These are phyloP conservation scores for Hypotaenidia philippensis DNA, from an alignment of 2,797 vertebrate species.

Conservation along the genomic window DNA sequence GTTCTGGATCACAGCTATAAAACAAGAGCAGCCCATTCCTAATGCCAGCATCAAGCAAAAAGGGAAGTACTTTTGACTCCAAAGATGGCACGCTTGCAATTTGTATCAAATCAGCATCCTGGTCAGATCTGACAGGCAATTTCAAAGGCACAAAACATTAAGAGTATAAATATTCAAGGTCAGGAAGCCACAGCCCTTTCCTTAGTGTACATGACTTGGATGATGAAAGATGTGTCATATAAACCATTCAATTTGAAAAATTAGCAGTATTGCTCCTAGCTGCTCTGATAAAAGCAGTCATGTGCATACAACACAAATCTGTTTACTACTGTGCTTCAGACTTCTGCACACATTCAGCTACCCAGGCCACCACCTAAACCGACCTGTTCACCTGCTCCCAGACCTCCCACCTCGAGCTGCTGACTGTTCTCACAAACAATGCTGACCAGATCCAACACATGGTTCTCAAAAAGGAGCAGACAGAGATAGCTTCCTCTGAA, in stretches of 20 bases:
- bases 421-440: neutral
- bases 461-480: neutral
- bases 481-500: neutral
- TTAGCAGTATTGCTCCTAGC: neutral
- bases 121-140: neutral
- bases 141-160: neutral
- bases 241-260: neutral
- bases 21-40: neutral
- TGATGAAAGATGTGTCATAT: neutral
- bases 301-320: neutral
- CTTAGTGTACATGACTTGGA: neutral
- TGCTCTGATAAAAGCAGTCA: neutral
- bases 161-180: neutral
- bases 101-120: neutral
- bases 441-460: neutral
- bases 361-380: neutral
- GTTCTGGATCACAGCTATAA: neutral
- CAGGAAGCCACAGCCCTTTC: neutral
- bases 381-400: neutral
- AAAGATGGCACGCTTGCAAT: neutral
- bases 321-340: neutral
- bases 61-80: neutral
- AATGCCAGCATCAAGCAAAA: neutral
- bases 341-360: neutral
- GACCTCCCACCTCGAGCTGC: neutral